Conservation (phyloP, 2,113 vertebrate species). For the Brachyistius frenatus region DNA sequence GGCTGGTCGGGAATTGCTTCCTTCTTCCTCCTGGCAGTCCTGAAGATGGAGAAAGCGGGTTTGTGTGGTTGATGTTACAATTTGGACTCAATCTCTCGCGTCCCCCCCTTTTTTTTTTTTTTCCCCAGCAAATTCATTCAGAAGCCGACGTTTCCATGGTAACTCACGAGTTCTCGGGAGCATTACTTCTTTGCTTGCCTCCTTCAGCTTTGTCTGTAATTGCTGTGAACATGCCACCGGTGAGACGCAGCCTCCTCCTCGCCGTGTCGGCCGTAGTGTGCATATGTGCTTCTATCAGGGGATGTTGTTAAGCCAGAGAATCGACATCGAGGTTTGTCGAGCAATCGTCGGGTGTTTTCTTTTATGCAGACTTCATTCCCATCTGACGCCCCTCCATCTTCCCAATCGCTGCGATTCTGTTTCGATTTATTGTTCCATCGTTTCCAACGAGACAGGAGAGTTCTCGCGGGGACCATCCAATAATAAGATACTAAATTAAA, state of each 20-base stretch:
- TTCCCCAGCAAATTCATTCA: conserved; percentile 80
- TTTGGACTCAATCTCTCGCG: conserved; percentile 79
- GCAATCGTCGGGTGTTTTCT: conserved; percentile 39
- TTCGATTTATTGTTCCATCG: conserved; percentile 26
- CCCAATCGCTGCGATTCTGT: conserved; percentile 14
- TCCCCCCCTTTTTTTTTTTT: conserved; percentile 32
- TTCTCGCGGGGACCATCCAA: conserved; percentile 10
- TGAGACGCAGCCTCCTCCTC: conserved; percentile 58
- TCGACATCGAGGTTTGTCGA: conserved; percentile 37
- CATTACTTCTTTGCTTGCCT: conserved; percentile 73
- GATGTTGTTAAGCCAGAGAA: conserved; percentile 37
- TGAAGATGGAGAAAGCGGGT: conserved; percentile 45
- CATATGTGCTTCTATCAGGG: conserved; percentile 38
- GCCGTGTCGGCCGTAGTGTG: conserved; percentile 24
- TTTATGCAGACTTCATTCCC: conserved; percentile 29
- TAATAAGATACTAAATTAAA: neutral
- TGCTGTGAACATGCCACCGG: conserved; percentile 73
- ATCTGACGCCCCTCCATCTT: conserved; percentile 35
- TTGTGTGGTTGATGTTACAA: conserved; percentile 71
- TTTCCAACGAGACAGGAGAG: conserved; percentile 2
- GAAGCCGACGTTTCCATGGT: conserved; percentile 81
- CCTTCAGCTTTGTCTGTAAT: conserved; percentile 80
- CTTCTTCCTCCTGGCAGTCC: conserved; percentile 60
- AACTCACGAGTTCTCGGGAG: conserved; percentile 80
- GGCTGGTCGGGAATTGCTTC: conserved; percentile 56